A percentile compares a stretch with the other conserved stretches of the same genome.
phyloP scores from a whole-genome alignment of 2,113 vertebrate species.

The Cynoglossus semilaevis region DNA sequence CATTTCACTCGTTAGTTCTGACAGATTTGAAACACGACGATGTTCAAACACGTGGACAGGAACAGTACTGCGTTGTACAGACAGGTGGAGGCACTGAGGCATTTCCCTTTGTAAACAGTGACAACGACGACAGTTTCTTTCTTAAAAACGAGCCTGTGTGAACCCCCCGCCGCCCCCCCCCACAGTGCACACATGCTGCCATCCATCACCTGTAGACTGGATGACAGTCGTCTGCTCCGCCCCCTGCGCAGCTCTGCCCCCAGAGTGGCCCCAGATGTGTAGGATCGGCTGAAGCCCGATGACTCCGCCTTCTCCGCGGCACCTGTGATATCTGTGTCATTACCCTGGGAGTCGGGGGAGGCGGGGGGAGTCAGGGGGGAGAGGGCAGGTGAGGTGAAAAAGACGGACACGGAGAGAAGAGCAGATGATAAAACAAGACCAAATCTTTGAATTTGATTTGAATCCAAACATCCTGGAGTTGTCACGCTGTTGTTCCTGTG shows the following conservation, averaged over 20 bases:
- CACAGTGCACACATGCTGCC: not conserved
- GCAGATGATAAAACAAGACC: not conserved
- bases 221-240: slow-evolving; percentile 76
- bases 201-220: slow-evolving; percentile 74
- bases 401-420: not conserved
- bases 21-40: too few relatives aligned
- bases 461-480: not conserved
- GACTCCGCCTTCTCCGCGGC: slow-evolving; percentile 70
- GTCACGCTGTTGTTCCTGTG: too few relatives aligned
- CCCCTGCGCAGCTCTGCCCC: slow-evolving; percentile 77
- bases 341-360: slow-evolving; percentile 44
- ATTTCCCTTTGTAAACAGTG: too few relatives aligned
- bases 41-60: too few relatives aligned
- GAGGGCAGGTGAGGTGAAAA: slow-evolving; percentile 1
- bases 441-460: not conserved
- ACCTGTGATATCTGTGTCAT: slow-evolving; percentile 66
- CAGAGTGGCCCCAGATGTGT: slow-evolving; percentile 76
- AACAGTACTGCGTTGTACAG: too few relatives aligned
- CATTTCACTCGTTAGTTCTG: too few relatives aligned
- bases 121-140: too few relatives aligned
- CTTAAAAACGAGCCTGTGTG: too few relatives aligned
- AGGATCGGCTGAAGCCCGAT: slow-evolving; percentile 74
- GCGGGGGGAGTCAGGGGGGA: not conserved
- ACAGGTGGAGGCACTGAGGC: too few relatives aligned
- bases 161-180: too few relatives aligned